A percentile compares a stretch with the other conserved stretches of the same genome.
phyloP scores from a whole-genome alignment of 2,888 invertebrate genomes.

The Achlya flavicornis region DNA sequence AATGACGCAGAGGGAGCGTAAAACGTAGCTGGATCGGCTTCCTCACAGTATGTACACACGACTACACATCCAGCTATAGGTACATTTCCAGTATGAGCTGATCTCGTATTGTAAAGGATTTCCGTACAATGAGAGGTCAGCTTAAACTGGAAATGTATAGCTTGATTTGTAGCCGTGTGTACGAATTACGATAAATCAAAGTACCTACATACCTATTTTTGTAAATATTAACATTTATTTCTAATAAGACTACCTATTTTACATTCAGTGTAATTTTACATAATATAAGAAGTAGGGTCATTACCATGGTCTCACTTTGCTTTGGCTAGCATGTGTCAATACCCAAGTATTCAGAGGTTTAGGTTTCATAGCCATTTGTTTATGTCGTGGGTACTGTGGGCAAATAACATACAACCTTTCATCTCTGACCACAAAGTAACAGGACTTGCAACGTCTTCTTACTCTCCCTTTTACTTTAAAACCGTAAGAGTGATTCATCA shows the following conservation, averaged over 20 bases:
- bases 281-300: conserved; percentile 1
- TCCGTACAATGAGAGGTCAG: too few relatives aligned
- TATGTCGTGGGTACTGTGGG: conserved; percentile 90
- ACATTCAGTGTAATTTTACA: not conserved
- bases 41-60: too few relatives aligned
- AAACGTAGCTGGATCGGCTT: too few relatives aligned
- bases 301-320: conserved; percentile 74
- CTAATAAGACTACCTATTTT: not conserved
- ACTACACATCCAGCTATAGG: too few relatives aligned
- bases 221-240: not conserved
- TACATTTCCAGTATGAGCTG: too few relatives aligned
- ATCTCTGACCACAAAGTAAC: conserved; percentile 88
- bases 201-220: not conserved
- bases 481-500: conserved; percentile 53
- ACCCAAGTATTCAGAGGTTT: conserved; percentile 89
- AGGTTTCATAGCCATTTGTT: conserved; percentile 89
- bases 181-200: not conserved
- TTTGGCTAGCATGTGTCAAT: conserved; percentile 89
- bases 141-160: too few relatives aligned
- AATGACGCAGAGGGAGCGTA: too few relatives aligned
- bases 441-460: conserved; percentile 90
- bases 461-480: conserved; percentile 89
- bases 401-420: conserved; percentile 89
- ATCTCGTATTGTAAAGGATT: too few relatives aligned
- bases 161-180: too few relatives aligned